phyloP scores from a whole-genome alignment of 2,888 invertebrate genomes.

The Siphlonurus alternatus region DNA sequence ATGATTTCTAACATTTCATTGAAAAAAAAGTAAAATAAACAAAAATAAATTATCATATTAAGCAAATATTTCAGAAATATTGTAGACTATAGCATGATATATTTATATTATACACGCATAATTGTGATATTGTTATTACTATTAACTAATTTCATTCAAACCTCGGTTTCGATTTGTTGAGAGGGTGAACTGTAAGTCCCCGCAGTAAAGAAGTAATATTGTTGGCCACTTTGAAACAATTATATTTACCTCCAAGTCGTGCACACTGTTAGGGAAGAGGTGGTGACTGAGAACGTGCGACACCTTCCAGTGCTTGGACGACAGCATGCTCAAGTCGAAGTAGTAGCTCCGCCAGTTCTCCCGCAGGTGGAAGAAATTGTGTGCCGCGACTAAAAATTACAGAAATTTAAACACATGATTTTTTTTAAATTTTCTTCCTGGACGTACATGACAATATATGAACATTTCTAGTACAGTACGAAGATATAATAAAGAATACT shows the following conservation, averaged over 20 bases:
- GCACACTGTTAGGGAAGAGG: slow-evolving; percentile 54
- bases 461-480: neutral
- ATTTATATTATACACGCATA: too few relatives aligned
- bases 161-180: too few relatives aligned
- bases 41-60: too few relatives aligned
- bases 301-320: slow-evolving; percentile 51
- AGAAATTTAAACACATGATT: too few relatives aligned
- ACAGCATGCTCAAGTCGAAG: slow-evolving; percentile 50
- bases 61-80: too few relatives aligned
- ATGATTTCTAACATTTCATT: too few relatives aligned
- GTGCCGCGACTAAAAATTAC: slow-evolving; percentile 29
- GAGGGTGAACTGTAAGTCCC: too few relatives aligned
- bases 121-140: too few relatives aligned
- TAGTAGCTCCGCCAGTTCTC: slow-evolving; percentile 66
- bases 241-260: slow-evolving; percentile 49
- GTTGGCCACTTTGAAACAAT: neutral
- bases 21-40: too few relatives aligned
- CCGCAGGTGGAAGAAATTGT: slow-evolving; percentile 60
- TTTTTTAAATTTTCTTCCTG: neutral
- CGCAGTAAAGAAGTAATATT: neutral
- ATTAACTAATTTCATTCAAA: too few relatives aligned
- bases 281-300: slow-evolving; percentile 65
- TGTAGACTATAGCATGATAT: too few relatives aligned
- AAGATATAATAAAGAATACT: neutral
- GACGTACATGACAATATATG: too few relatives aligned